Percentiles rank a stretch among this genome's conserved stretches.
Evolutionary conservation across 2,113 vertebrate species (phyloP).

Genomic region (Cricetomys ansorgei): DNA sequence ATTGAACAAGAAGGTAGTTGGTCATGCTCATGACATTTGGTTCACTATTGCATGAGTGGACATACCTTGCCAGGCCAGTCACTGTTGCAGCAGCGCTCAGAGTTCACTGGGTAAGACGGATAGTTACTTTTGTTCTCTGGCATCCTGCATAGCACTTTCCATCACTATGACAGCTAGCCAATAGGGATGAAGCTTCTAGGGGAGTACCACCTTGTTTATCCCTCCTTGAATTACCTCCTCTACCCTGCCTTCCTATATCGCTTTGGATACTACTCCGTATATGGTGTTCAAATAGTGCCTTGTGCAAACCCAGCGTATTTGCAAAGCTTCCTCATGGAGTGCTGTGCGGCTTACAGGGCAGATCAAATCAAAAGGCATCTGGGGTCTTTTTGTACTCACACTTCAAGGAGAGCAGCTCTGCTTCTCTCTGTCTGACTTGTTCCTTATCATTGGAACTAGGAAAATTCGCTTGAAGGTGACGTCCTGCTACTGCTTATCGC

Average conservation of each 20-base stretch:
- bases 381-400: neutral
- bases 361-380: neutral
- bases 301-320: neutral
- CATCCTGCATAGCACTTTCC: neutral
- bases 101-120: neutral
- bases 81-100: neutral
- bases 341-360: neutral
- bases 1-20: neutral
- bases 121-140: neutral
- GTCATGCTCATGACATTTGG: neutral
- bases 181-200: too few species aligned
- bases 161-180: too few species aligned
- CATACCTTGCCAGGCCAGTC: neutral
- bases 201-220: neutral
- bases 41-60: neutral
- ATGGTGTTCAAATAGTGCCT: neutral
- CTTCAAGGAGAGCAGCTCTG: neutral
- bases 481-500: neutral
- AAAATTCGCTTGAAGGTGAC: constrained; percentile 6
- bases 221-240: neutral
- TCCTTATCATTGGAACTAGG: neutral
- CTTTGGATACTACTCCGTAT: neutral
- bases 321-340: neutral
- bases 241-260: neutral
- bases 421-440: constrained; percentile 5